Evolutionary conservation across 2,888 invertebrate genomes (phyloP).

Genomic region (Steinernema hermaphroditum): DNA sequence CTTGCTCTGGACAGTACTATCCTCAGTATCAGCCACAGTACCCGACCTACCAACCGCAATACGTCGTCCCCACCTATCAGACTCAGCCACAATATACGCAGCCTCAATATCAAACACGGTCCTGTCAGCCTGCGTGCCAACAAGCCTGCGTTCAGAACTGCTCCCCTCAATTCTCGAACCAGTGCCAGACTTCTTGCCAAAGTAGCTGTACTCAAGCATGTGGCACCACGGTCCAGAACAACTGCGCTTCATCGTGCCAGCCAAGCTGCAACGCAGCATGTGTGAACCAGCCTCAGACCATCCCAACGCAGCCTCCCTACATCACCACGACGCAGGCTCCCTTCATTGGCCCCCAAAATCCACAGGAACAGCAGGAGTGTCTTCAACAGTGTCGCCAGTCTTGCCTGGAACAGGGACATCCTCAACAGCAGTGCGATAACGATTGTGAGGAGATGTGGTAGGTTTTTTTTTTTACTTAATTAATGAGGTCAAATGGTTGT

Average conservation of each 20-base stretch:
- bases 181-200: constrained; percentile 2
- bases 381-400: background rate
- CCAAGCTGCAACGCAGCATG: background rate
- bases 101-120: constrained; percentile 3
- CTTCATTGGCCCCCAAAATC: constrained; percentile 5
- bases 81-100: background rate
- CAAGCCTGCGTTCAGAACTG: constrained; percentile 13
- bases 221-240: background rate
- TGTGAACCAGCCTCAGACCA: background rate
- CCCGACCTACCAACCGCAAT: constrained; percentile 13
- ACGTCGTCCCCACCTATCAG: too few species aligned
- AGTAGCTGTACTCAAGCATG: background rate
- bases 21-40: background rate
- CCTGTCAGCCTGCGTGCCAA: constrained; percentile 13
- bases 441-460: constrained; percentile 25
- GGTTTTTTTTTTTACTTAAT: too few species aligned
- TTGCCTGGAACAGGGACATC: constrained; percentile 16
- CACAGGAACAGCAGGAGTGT: constrained; percentile 26
- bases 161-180: background rate
- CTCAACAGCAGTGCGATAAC: constrained; percentile 17
- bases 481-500: too few species aligned
- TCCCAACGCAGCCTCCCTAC: background rate
- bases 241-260: background rate
- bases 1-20: constrained; percentile 17
- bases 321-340: background rate